Base-by-base conservation (phyloP, 2,888 invertebrate species). In the Ptilodon capucinus region DNA sequence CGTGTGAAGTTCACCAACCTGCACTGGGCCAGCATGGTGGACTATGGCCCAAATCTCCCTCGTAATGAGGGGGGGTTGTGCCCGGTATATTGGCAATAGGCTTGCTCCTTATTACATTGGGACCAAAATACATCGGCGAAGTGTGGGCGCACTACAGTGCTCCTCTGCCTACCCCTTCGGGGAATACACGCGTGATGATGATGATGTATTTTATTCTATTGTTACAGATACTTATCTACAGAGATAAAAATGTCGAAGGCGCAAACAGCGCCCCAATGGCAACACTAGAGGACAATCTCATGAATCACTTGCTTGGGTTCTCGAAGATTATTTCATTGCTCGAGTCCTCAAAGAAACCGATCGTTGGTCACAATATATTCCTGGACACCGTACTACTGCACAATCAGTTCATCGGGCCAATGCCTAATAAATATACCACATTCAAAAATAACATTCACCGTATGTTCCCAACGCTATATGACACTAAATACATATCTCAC, bases 361-460 rank as follows among this genome's bases (percentile, higher is more conserved):
- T 97, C 17, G 83, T 96, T 18, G 96, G 95, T 0, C 97, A 97
- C 76, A 97, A 97, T 76, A 75, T 94, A 52, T 89, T 95, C 44
- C 79, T 94, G 53, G 97, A 97, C 77, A 79, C 94, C 0, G 74
- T 96, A 63, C 87, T 96, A 18, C 79, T 96, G 46, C 93, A 94
- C 68, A 93, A 94, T 64, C 94, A 95, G 71, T 96, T 96, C 74
- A 92, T 94, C 64, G 92, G 92, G 41, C 92, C 94, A 0, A 74
- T 96, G 42, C 96, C 96, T 23, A 83, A 92, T 9, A 92, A 86
- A 19, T 95, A 95, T 71, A 70, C 69, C 0, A 74, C 78, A 6
- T 96, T 95, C 71, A 96, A 96, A 77, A 83, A 83, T 40, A 89
- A 92, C 45, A 80, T 95, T 0, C 84, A 93, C 61, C 61, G 74